A percentile compares a stretch with the other conserved stretches of the same genome.
phyloP scores from a whole-genome alignment of 2,888 invertebrate genomes.

The Diabrotica balteata region DNA sequence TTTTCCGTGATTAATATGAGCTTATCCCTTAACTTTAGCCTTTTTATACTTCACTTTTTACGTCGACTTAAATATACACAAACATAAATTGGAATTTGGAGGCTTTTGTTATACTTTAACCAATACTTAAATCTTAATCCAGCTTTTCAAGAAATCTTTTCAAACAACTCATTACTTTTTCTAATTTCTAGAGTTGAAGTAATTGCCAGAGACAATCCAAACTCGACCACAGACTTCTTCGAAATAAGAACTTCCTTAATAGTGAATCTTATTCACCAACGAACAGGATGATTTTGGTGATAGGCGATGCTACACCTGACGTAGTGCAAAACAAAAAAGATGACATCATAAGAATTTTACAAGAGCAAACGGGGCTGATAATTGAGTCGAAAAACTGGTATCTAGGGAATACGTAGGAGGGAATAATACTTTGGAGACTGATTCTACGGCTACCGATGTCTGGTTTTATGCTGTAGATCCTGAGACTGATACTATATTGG shows the following conservation, averaged over 20 bases:
- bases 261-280: conserved; percentile 81
- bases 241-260: conserved; percentile 68
- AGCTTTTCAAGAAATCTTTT: neutral
- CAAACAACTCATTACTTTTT: neutral
- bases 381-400: conserved; percentile 85
- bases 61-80: too few relatives aligned
- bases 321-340: conserved; percentile 66
- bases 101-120: too few relatives aligned
- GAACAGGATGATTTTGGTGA: conserved; percentile 79
- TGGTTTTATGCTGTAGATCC: conserved; percentile 90
- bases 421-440: conserved; percentile 77
- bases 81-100: too few relatives aligned
- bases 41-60: too few relatives aligned
- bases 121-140: too few relatives aligned
- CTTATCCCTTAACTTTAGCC: too few relatives aligned
- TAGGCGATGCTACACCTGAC: conserved; percentile 78
- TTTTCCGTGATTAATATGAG: too few relatives aligned
- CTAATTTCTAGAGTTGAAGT: conserved; percentile 67
- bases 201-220: conserved; percentile 78
- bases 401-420: conserved; percentile 74
- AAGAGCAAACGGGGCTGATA: conserved; percentile 76
- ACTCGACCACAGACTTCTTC: conserved; percentile 68
- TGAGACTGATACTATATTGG: conserved; percentile 74
- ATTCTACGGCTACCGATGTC: conserved; percentile 79
- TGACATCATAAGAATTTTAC: conserved; percentile 68